These are phyloP conservation scores for Petrosia ficiformis DNA, from an alignment of 37 sponge, comb jelly and placozoan species.

Conservation along the genomic window DNA sequence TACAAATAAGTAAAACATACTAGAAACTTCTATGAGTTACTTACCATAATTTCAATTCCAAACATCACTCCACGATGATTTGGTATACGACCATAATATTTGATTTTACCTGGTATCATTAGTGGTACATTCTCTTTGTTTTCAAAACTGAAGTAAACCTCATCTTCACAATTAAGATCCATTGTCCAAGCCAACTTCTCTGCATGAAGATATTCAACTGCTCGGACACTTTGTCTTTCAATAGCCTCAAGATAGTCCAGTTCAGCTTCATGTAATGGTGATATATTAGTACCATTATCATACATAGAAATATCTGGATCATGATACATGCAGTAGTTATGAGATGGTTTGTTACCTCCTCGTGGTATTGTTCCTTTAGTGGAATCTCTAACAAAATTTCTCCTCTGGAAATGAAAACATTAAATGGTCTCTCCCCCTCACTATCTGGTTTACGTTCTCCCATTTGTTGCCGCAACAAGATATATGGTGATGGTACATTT, in stretches of 20 bases:
- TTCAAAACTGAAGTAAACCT: conserved; percentile 20
- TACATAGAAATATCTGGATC: conserved; percentile 18
- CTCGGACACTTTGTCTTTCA: background rate
- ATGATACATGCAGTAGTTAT: background rate
- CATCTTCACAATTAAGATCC: conserved; percentile 14
- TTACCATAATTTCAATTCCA: conserved; percentile 58
- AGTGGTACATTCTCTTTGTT: background rate
- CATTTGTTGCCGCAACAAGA: background rate
- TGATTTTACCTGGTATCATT: conserved; percentile 15
- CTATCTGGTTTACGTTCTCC: background rate
- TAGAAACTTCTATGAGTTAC: no score
- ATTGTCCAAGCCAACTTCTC: conserved; percentile 19
- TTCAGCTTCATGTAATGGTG: conserved; percentile 19
- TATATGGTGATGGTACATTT: no score
- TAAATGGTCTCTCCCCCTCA: background rate
- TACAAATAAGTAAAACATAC: no score
- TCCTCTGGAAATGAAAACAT: background rate
- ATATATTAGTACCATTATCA: conserved; percentile 12
- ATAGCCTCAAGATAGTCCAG: conserved; percentile 20
- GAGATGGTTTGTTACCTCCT: background rate
- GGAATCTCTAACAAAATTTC: background rate
- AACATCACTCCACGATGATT: conserved; percentile 34
- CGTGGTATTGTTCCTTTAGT: background rate
- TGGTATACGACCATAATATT: conserved; percentile 27
- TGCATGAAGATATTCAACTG: background rate